phyloP scores from a whole-genome alignment of 92 coral and sea anemone species.

The Palythoa grandiflora region DNA sequence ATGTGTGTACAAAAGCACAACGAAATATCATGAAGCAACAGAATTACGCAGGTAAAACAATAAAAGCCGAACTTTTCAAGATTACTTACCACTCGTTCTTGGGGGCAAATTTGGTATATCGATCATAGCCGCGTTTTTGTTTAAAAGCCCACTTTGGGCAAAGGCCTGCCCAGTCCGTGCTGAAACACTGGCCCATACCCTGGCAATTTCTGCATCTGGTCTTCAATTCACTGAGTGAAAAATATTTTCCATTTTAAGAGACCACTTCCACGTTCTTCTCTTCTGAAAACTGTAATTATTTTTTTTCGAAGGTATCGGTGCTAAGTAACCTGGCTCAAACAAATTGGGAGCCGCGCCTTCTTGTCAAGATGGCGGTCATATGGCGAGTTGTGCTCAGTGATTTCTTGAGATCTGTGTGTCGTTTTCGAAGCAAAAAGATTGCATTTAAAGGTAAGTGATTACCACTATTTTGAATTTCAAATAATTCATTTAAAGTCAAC shows the following conservation, averaged over 20 bases:
- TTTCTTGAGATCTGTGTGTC: neutral
- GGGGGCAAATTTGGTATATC: conserved; percentile 96
- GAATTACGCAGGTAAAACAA: no score
- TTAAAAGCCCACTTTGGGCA: conserved; percentile 88
- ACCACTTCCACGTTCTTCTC: neutral
- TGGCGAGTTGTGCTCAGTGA: conserved; percentile 2
- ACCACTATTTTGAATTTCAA: neutral
- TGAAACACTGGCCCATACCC: conserved; percentile 99
- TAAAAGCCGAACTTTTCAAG: no score
- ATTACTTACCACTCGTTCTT: conserved; percentile 79
- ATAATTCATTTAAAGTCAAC: no score
- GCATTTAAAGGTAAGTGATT: conserved; percentile 1
- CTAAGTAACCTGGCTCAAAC: conserved; percentile 28
- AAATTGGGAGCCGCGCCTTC: neutral
- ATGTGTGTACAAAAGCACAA: no score
- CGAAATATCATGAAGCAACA: no score
- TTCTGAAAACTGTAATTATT: neutral
- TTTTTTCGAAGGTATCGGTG: neutral
- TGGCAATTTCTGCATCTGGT: conserved; percentile 50
- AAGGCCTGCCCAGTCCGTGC: conserved; percentile 93
- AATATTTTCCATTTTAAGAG: conserved; percentile 31
- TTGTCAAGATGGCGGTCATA: conserved; percentile 30
- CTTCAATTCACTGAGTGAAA: conserved; percentile 21
- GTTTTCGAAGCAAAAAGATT: conserved; percentile 8
- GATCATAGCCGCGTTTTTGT: conserved; percentile 95